Evolutionary conservation across 2,797 vertebrate species (phyloP).

Genomic region (Lutjanus argentimaculatus): DNA sequence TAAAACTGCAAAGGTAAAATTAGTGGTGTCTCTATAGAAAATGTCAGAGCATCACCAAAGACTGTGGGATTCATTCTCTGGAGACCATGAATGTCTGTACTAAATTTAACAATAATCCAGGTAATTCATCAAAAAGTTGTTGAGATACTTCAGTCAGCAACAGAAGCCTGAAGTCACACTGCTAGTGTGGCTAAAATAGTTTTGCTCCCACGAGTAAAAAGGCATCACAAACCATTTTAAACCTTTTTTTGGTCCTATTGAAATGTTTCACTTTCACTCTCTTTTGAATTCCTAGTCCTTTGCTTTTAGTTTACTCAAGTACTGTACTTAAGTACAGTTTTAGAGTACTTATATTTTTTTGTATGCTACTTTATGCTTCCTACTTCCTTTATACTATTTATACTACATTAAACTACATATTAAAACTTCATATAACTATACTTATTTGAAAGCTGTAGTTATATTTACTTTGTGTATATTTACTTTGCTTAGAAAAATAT

Average conservation of each 20-base stretch:
- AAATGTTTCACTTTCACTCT: not conserved
- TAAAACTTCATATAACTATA: not conserved
- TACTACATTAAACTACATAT: not conserved
- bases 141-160: not conserved
- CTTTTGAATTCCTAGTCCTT: not conserved
- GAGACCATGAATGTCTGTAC: too few relatives aligned
- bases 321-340: too few relatives aligned
- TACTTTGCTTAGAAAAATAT: too few relatives aligned
- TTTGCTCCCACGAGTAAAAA: not conserved
- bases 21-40: too few relatives aligned
- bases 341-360: not conserved
- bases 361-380: not conserved
- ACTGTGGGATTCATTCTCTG: too few relatives aligned
- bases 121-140: too few relatives aligned
- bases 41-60: too few relatives aligned
- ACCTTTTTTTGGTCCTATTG: not conserved
- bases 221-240: not conserved
- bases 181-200: not conserved
- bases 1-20: not conserved
- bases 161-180: not conserved
- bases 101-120: too few relatives aligned
- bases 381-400: not conserved
- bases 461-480: too few relatives aligned
- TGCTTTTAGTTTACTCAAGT: not conserved
- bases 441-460: not conserved